phyloP scores from a whole-genome alignment of 1,140 invertebrate genomes.

The Drosophila parvula region DNA sequence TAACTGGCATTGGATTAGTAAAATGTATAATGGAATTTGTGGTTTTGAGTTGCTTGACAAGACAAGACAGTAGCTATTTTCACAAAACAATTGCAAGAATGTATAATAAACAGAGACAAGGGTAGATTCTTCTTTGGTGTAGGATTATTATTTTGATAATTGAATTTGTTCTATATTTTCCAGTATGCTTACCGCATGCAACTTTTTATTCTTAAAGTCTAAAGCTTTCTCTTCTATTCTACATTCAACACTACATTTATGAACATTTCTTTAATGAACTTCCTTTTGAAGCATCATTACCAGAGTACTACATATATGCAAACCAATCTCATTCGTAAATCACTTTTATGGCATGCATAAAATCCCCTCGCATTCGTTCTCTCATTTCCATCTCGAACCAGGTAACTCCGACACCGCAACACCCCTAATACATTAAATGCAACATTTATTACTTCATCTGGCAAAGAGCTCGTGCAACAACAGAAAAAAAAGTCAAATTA shows the following conservation, averaged over 20 bases:
- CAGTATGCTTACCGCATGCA: neutral
- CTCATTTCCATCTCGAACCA: constrained; percentile 44
- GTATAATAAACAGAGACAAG: too few relatives aligned
- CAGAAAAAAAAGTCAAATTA: constrained; percentile 52
- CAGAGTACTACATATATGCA: neutral
- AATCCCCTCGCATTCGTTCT: constrained; percentile 26
- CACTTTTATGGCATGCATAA: constrained; percentile 52
- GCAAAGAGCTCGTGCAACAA: constrained; percentile 37
- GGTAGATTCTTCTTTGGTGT: too few relatives aligned
- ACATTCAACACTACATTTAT: neutral
- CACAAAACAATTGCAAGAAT: too few relatives aligned
- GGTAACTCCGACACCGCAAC: constrained; percentile 22
- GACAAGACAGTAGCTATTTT: too few relatives aligned
- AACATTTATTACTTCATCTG: constrained; percentile 79
- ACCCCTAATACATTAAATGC: constrained; percentile 73
- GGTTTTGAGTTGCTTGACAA: neutral
- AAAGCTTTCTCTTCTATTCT: neutral
- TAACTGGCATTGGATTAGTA: constrained; percentile 6
- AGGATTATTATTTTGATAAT: too few relatives aligned
- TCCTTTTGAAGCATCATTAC: constrained; percentile 15
- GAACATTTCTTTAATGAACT: constrained; percentile 12
- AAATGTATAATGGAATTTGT: neutral
- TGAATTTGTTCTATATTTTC: neutral
- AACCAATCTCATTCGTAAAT: constrained; percentile 49
- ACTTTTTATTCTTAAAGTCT: neutral